Conservation (phyloP, 2,797 vertebrate species). For the Anomalospiza imberbis region DNA sequence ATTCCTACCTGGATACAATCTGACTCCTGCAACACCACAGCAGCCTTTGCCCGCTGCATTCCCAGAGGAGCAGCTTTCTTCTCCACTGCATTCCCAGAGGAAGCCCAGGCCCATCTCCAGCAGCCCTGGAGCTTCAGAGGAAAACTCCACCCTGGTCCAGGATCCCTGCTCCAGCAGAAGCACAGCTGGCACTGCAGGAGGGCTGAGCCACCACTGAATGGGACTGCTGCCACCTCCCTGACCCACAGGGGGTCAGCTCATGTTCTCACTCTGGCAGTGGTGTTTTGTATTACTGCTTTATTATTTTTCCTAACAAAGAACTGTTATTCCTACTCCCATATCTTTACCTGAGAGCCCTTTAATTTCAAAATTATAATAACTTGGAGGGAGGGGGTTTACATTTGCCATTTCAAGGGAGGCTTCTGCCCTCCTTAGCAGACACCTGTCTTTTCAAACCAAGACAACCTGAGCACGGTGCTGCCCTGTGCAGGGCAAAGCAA, state of each 20-base stretch:
- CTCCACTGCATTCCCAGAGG: no score
- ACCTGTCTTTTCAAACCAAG: not conserved
- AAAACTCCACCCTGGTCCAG: not conserved
- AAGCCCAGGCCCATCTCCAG: not conserved
- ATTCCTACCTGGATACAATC: no score
- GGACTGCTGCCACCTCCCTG: not conserved
- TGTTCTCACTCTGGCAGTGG: not conserved
- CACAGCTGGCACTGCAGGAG: not conserved
- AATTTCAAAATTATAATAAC: not conserved
- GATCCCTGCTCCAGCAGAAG: not conserved
- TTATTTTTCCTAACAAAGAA: not conserved
- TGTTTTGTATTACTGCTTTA: not conserved
- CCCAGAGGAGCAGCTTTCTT: no score
- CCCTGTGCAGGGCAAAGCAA: not conserved
- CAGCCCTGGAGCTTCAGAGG: not conserved
- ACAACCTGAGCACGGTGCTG: rapidly evolving
- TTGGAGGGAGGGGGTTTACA: not conserved
- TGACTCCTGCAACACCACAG: no score
- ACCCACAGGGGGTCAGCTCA: not conserved
- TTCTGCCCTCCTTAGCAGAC: not conserved
- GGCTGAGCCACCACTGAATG: not conserved
- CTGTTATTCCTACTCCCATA: not conserved
- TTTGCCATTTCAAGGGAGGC: not conserved
- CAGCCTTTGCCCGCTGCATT: no score
- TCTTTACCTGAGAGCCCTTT: not conserved